Base-by-base conservation (phyloP, 1,140 invertebrate genomes). In the Nasonia longicornis region DNA sequence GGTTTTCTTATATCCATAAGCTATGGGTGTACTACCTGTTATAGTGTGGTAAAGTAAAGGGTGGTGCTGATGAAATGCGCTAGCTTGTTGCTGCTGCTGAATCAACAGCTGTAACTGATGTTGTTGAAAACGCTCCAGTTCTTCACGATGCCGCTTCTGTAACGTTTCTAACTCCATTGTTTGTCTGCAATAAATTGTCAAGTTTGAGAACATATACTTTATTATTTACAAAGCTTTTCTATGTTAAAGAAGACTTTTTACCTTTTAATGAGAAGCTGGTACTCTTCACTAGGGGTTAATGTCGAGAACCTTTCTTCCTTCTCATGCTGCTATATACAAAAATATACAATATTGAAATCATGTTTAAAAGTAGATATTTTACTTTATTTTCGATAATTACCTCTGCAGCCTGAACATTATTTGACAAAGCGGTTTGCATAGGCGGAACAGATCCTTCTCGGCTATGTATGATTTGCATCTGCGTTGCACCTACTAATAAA, bases 191-290 rank as follows among this genome's bases (percentile, higher is more conserved):
- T 11, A 11, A 63, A 78, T 16, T 48, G 3, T 77, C 1, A n/a
- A 35, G 11, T 20, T 77, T 48, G 67, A 38, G 8, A 45, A 45
- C 26, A 42, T 69, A 35, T 67, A 38, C 16, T 70, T 52, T 52
- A 79, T 26, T 35, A 70, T 71, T 71, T 16, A 22, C 31, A 52
- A 71, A 67, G 11, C 4, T 10, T 67, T 67, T 66, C 16, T 26
- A 76, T 26, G n/a, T 29, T 31, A 67, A 67, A 12, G n/a, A 64
- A 69, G 75, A 82, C 78, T 38, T 83, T 79, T 48, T 81, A 91
- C 90, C 89, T 87, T 85, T 90, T 91, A 81, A 91, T 91, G 3
- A 91, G 85, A 77, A 91, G 83, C 45, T 91, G 89, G 78, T 91
- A 91, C 84, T 91, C 90, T 86, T 91, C 90, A 69, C 89, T 91